Base-by-base conservation (phyloP, 2,113 vertebrate species). In the Larimichthys polyactis region DNA sequence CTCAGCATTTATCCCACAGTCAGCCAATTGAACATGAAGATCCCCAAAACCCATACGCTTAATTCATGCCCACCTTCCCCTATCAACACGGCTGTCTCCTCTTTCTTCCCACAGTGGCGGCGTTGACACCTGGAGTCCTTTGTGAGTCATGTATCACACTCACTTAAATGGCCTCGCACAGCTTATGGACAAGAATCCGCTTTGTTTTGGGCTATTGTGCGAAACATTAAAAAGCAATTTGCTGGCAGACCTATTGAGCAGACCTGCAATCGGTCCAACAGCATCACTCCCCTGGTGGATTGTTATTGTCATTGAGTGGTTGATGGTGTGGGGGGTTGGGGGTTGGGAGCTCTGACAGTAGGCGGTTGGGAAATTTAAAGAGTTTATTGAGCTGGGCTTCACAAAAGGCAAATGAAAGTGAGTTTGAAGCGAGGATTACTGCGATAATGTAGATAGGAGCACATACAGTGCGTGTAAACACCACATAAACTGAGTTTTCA, bases 151-250 rank as follows among this genome's bases (percentile, higher is more conserved):
- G 96, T 95, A 96, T 97, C 96, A 97, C 90, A 92, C 91, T 94
- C 96, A 93, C 96, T 96, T 96, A 96, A 97, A 96, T 95, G 95
- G 96, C 95, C 95, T 94, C 90, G 85, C 92, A 94, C 91, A 89
- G 95, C 95, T 97, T 96, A 95, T 86, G 96, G 87, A 96, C 95
- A 95, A 95, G 95, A 96, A 96, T 96, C 95, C 84, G 85, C 94
- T 95, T 96, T 95, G 95, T 96, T 97, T 96, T 93, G 86, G 91
- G 93, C 91, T 92, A 92, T 92, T 95, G 93, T 91, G 88, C 84
- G 86, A 92, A 94, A 95, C 93, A 96, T 95, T 94, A 94, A 95
- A 94, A 96, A 94, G 92, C 96, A 94, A 96, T 94, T 91, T 93
- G 93, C 94, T 91, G 52, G 90, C 94, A 94, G 94, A 95, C 87